Conservation (phyloP, 2,797 vertebrate genomes). For the Todus mexicanus region DNA sequence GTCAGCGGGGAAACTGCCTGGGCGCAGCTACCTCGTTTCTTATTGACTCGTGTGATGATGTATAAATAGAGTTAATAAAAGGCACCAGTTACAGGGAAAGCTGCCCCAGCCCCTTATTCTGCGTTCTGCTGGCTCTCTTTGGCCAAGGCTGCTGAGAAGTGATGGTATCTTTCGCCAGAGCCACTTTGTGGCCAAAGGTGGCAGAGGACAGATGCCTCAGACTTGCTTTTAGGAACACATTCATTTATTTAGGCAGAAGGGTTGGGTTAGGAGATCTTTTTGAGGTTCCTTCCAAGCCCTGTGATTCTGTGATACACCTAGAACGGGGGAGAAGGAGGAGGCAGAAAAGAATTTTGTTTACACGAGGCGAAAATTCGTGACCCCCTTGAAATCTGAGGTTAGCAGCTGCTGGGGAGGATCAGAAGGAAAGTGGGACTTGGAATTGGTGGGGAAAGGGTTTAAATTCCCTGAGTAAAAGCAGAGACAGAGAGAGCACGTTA, state of each 20-base stretch:
- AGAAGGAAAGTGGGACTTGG: neutral
- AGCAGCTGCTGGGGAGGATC: neutral
- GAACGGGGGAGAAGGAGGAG: neutral
- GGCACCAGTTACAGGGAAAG: neutral
- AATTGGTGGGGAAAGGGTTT: neutral
- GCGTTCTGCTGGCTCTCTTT: neutral
- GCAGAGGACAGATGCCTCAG: accelerated
- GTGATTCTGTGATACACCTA: too few species aligned
- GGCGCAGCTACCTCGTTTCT: neutral
- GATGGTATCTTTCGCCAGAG: neutral
- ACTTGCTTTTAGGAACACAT: neutral
- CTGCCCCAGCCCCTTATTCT: neutral
- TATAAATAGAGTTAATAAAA: neutral
- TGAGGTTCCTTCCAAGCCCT: too few species aligned
- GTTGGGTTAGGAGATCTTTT: too few species aligned
- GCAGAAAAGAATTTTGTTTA: neutral
- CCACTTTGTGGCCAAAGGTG: neutral
- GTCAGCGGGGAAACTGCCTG: constrained; percentile 26
- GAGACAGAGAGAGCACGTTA: neutral
- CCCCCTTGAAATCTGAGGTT: neutral
- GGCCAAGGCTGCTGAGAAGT: neutral
- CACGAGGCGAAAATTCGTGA: neutral
- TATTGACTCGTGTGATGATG: neutral
- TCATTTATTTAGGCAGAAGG: neutral
- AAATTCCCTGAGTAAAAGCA: neutral